Base-by-base conservation (phyloP, 2,888 invertebrate species). In the Drosophila engyochracea region DNA sequence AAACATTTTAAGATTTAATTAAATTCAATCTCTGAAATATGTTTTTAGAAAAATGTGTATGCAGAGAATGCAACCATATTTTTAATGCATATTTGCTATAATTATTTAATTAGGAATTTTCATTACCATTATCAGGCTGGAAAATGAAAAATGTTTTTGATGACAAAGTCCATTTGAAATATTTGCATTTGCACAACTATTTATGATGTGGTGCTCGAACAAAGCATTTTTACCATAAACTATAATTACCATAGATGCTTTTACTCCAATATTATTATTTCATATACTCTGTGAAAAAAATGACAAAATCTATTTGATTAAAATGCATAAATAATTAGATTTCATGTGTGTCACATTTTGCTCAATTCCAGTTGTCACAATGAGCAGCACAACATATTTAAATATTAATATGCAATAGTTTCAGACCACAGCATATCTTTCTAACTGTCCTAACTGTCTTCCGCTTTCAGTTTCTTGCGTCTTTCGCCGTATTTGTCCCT, bases 341-440 rank as follows among this genome's bases (percentile, higher is more conserved):
- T 63, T 44, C 30, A 70, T 64, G 30, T 39, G 31, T 49, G n/a
- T 25, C 35, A 28, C 22, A 19, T 28, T 62, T 31, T 33, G 62
- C 55, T 60, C 37, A 61, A 39, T 66, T 59, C 25, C 28, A 65
- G 47, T 49, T 64, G 47, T 49, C 54, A 49, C 22, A 52, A 51
- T 16, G n/a, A 54, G 9, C 49, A 41, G 47, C 52, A 53, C 52
- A 55, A 31, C 55, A 71, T 66, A 68, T 66, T 76, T 66, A 51
- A 71, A 53, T 76, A 68, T 65, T 76, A 68, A 79, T 81, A 64
- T 71, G 58, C 31, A 68, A 70, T 62, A 68, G 64, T 76, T 78
- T 54, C 35, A 4, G 37, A 16, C 16, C 47, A 25, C 47, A 25
- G 25, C 1, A 51, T 19, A 5, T 22, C 63, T 25, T 14, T 51